These are phyloP conservation scores for Orchesella cincta DNA, from an alignment of 1,140 invertebrate genomes.

Conservation along the genomic window DNA sequence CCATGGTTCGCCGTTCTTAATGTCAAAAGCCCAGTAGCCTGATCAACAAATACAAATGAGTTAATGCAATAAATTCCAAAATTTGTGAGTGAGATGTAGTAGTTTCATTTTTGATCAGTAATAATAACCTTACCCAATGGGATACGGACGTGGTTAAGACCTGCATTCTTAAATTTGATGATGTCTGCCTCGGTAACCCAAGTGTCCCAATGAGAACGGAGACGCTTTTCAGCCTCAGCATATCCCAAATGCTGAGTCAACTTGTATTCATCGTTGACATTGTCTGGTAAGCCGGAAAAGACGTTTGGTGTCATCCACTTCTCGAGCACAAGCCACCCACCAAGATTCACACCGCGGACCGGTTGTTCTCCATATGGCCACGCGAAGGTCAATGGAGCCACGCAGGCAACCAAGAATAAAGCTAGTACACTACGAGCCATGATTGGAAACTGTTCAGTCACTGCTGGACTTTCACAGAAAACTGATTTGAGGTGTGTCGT, in stretches of 20 bases:
- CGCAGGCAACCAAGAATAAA: neutral
- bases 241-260: constrained; percentile 38
- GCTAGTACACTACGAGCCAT: no score
- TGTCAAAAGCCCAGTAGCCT: constrained; percentile 47
- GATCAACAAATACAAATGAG: no score
- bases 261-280: constrained; percentile 42
- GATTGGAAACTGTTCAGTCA: no score
- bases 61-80: no score
- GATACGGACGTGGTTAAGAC: constrained; percentile 47
- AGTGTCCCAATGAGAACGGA: constrained; percentile 43
- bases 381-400: neutral
- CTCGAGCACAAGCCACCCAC: constrained; percentile 11
- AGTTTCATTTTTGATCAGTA: no score
- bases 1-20: constrained; percentile 43
- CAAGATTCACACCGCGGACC: constrained; percentile 15
- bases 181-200: constrained; percentile 46
- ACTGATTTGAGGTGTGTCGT: no score
- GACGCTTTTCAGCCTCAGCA: constrained; percentile 32
- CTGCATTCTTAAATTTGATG: constrained; percentile 36
- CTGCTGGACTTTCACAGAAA: no score
- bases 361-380: constrained; percentile 12
- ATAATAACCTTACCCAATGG: constrained; percentile 36
- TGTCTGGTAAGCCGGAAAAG: constrained; percentile 8
- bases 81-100: no score
- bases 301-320: constrained; percentile 18